These are phyloP conservation scores for Diphyllodes magnificus DNA, from an alignment of 2,113 vertebrate species.

Conservation along the genomic window DNA sequence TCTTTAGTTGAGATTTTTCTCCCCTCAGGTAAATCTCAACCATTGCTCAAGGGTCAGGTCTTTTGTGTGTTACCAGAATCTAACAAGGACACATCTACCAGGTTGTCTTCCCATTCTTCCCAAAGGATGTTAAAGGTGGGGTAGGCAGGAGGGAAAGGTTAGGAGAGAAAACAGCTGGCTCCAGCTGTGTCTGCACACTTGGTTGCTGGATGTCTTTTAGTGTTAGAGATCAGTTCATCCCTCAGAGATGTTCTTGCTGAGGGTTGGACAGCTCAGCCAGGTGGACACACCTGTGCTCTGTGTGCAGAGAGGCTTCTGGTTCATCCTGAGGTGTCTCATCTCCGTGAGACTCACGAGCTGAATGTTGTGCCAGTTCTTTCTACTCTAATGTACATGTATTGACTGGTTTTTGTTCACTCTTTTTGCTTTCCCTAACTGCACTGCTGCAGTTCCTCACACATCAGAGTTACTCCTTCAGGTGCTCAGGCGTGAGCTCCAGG, in stretches of 20 bases:
- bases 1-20: background rate
- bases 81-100: background rate
- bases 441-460: background rate
- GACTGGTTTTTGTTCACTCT: background rate
- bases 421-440: background rate
- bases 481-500: background rate
- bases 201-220: background rate
- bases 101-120: background rate
- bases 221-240: background rate
- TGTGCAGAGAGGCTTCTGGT: background rate
- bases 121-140: background rate
- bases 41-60: background rate
- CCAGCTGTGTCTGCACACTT: background rate
- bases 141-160: background rate
- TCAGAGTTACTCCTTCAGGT: background rate
- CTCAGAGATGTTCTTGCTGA: background rate
- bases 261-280: background rate
- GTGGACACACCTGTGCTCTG: background rate
- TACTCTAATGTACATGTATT: accelerated
- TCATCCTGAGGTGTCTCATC: background rate
- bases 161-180: background rate
- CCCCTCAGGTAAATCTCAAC: background rate
- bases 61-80: background rate
- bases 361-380: background rate
- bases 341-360: background rate